Conservation (phyloP, 1,140 invertebrate genomes). For the Papilio helenus region DNA sequence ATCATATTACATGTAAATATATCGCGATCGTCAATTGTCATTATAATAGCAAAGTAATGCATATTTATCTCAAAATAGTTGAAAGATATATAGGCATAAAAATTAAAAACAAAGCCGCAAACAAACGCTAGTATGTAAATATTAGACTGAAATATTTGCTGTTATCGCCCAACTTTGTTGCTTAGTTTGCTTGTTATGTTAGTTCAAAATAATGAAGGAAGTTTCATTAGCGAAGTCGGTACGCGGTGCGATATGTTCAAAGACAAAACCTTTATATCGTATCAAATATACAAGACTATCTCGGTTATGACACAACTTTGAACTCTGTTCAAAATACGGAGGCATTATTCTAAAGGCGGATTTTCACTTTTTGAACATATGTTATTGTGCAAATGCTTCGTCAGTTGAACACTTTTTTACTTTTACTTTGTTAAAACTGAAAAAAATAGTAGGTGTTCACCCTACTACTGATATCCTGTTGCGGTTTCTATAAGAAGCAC, state of each 20-base stretch:
- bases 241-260: slow-evolving; percentile 47
- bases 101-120: not conserved
- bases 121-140: slow-evolving; percentile 9
- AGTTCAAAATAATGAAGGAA: slow-evolving; percentile 57
- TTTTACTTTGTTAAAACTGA: no score
- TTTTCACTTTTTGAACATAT: no score
- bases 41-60: no score
- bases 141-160: not conserved
- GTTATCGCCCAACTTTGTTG: slow-evolving; percentile 32
- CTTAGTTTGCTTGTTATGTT: slow-evolving; percentile 41
- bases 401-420: no score
- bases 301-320: not conserved
- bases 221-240: slow-evolving; percentile 45
- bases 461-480: slow-evolving; percentile 62
- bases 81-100: not conserved
- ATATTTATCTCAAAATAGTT: no score
- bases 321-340: not conserved
- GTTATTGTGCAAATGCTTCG: no score
- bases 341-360: no score
- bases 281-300: not conserved
- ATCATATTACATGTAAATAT: no score
- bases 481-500: slow-evolving; percentile 64
- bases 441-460: no score
- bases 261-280: slow-evolving; percentile 41
- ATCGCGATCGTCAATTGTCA: no score